A percentile compares a stretch with the other conserved stretches of the same genome.
Evolutionary conservation across 2,888 invertebrate genomes (phyloP).

Genomic region (Cremastobaeus sp.): DNA sequence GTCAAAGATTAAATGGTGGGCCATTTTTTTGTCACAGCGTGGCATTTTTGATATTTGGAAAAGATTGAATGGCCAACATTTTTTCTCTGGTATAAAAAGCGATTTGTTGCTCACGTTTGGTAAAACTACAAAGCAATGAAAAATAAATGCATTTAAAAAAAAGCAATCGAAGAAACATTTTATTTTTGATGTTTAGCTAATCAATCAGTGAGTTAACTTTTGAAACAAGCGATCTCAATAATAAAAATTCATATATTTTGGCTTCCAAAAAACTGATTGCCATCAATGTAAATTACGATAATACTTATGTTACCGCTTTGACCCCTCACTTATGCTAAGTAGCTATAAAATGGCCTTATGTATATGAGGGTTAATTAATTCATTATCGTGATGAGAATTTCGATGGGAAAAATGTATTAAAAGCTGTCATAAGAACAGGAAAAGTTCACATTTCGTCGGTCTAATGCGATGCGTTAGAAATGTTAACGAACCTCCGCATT

Average conservation of each 20-base stretch:
- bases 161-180: too few species aligned
- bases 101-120: too few species aligned
- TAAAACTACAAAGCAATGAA: too few species aligned
- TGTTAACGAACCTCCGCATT: too few species aligned
- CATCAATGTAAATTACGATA: slow-evolving; percentile 57
- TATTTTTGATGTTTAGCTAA: too few species aligned
- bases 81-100: too few species aligned
- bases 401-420: slow-evolving; percentile 50
- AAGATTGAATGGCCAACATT: too few species aligned
- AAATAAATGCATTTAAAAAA: too few species aligned
- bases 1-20: slow-evolving; percentile 38
- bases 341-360: slow-evolving; percentile 55
- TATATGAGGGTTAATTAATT: slow-evolving; percentile 59
- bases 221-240: slow-evolving; percentile 22
- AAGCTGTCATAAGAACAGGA: slow-evolving; percentile 26
- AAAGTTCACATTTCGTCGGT: slow-evolving; percentile 24
- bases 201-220: too few species aligned
- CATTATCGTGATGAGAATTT: slow-evolving; percentile 57
- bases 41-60: slow-evolving; percentile 10
- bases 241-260: slow-evolving; percentile 40
- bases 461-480: too few species aligned
- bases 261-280: slow-evolving; percentile 49
- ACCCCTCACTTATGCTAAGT: slow-evolving; percentile 56
- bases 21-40: slow-evolving; percentile 27
- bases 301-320: slow-evolving; percentile 48